Evolutionary conservation across 2,888 invertebrate genomes (phyloP), one percentile per base, ranked within the genome.

Genomic region (Protula sp.): DNA sequence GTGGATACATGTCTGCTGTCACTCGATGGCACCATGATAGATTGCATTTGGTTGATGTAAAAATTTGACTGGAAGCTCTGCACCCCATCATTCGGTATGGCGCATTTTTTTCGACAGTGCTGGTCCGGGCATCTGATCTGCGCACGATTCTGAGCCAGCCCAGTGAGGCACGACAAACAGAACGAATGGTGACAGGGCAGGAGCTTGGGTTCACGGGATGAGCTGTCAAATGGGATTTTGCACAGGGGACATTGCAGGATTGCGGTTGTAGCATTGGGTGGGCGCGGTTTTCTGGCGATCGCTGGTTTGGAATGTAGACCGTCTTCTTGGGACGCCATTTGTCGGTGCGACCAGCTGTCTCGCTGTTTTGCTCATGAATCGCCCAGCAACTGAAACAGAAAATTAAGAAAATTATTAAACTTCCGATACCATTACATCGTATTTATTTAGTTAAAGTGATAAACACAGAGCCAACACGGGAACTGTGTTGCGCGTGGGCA

Each of bases 121-220:
- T 38, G 5, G 4, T 30, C 47, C 5, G 61, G 58, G 45, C 61
- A 61, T n/a, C 50, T 30, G 31, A 61, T 30, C 26, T 24, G 26
- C n/a, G 28, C 5, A 3, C 55, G 26, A 2, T 30, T 47, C 2
- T 51, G 28, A 2, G 38, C 38, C 38, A 58, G 48, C 1, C 47
- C 38, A 9, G 27, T 24, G 5, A 58, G 31, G 22, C 61, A 61
- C 28, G 45, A 31, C 14, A 58, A 26, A 30, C 61, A 61, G 38
- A 30, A 61, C 4, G 54, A 54, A 52, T 61, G 61, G 38, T 58
- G 57, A 51, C 61, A 61, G 28, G 61, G 38, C 2, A 61, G 55
- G 19, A 61, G 61, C 26, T 61, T 61, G n/a, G 61, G 45, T 30
- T 55, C 50, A 14, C 51, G 54, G 26, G 54, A 29, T 24, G 26